phyloP scores from a whole-genome alignment of 1,140 invertebrate genomes.

The Oedothorax gibbosus region DNA sequence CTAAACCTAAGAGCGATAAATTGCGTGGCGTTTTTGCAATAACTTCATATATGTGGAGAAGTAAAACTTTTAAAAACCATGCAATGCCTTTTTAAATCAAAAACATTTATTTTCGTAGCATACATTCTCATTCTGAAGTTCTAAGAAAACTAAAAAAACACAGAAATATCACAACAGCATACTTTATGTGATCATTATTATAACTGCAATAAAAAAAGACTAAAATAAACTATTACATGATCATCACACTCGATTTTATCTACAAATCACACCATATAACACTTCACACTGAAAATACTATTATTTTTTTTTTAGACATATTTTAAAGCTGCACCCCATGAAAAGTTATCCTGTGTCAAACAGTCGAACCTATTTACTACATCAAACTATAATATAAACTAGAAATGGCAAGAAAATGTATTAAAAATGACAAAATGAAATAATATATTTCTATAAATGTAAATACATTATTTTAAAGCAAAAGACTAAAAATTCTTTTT shows the following conservation, averaged over 20 bases:
- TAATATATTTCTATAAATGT: no score
- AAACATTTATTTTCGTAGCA: conserved; percentile 24
- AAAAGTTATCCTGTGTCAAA: neutral
- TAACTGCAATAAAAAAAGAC: conserved; percentile 12
- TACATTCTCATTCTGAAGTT: conserved; percentile 10
- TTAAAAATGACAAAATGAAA: no score
- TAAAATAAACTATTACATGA: conserved; percentile 7
- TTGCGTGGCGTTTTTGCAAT: no score
- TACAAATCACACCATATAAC: neutral
- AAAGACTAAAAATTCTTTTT: no score
- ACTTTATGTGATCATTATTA: conserved; percentile 15
- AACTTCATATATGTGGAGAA: no score
- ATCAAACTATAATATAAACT: neutral
- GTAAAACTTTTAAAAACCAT: no score
- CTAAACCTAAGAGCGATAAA: no score
- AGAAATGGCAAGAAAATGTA: neutral
- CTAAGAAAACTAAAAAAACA: conserved; percentile 37
- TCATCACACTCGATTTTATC: neutral
- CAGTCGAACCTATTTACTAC: neutral
- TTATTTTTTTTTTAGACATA: neutral
- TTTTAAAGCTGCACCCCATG: neutral
- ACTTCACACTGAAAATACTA: neutral
- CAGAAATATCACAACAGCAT: conserved; percentile 32
- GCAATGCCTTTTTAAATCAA: conserved; percentile 8
- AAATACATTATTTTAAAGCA: no score